Evolutionary conservation across 23 tunicate genomes (phyloP), one percentile per base, ranked within the genome.

Genomic region (Styela clava): DNA sequence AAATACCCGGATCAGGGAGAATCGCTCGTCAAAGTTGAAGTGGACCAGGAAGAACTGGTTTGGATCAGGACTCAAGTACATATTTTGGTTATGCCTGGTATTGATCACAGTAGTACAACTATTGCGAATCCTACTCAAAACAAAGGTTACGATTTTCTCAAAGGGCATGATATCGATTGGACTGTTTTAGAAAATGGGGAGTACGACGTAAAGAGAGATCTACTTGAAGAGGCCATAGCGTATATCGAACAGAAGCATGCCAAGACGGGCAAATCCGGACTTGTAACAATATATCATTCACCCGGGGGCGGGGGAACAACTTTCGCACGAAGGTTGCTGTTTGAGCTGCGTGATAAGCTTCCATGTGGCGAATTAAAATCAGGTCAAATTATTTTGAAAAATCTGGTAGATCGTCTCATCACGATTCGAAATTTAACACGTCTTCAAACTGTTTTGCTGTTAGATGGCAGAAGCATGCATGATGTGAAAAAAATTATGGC

Each of bases 281-380:
- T 82, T 34, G 19, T 83, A 9, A 30, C 52, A 34, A 83, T 88
- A 7, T 44, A 52, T 56, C 92, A 88, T 61, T 34, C 92, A 34
- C 92, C 92, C 1, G 92, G 92, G 2, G 92, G 92, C 23, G 92
- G 92, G 0, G 92, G 92, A 7, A 88, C 92, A 21, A 88, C 92
- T 2, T 83, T 88, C 33, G 87, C 83, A 24, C 56, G 87, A 67
- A 79, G 85, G 24, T 71, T 88, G 19, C 28, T 88, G 62, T 83
- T 82, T 79, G 37, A 77, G 21, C 52, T 88, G 29, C 69, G 70
- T 33, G 32, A 69, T 2, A 18, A 69, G 62, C 83, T 63, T 2
- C 92, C 92, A 2, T 88, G 92, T 78, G 81, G 85, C 2, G 86
- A 74, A 16, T 44, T 83, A 26, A 31, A 19, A 32, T 82, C 86